Percentiles rank a stretch among this genome's conserved stretches.
phyloP scores from a whole-genome alignment of 2,888 invertebrate genomes.

The Arrhopalites spinosus region DNA sequence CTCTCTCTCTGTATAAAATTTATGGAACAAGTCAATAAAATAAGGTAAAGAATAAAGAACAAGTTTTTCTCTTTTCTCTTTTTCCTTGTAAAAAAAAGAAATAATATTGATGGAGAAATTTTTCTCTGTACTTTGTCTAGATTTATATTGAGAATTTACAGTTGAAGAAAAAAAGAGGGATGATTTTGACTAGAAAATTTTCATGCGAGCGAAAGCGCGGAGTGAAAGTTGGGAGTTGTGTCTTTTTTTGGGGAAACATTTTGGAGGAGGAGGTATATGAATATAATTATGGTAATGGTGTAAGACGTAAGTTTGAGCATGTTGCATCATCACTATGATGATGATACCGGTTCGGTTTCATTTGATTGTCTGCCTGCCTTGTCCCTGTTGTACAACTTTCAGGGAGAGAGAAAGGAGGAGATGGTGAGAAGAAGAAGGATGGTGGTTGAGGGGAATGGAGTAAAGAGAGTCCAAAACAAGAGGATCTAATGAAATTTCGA shows the following conservation, averaged over 20 bases:
- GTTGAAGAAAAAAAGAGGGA: too few relatives aligned
- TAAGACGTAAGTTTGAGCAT: conserved; percentile 38
- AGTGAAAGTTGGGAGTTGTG: not conserved
- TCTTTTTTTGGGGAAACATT: not conserved
- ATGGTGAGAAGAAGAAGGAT: not conserved
- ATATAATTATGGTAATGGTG: conserved; percentile 54
- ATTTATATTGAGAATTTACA: too few relatives aligned
- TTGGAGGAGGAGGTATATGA: conserved; percentile 37
- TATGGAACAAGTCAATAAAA: too few relatives aligned
- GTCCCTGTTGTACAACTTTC: not conserved
- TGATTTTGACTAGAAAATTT: too few relatives aligned
- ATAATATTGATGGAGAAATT: too few relatives aligned
- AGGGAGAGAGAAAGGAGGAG: not conserved
- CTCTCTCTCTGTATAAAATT: too few relatives aligned
- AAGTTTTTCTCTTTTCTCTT: too few relatives aligned
- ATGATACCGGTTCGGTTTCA: conserved; percentile 51
- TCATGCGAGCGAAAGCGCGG: too few relatives aligned
- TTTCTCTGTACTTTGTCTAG: too few relatives aligned
- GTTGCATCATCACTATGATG: conserved; percentile 32
- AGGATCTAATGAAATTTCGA: conserved; percentile 55
- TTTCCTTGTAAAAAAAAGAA: too few relatives aligned
- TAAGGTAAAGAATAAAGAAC: too few relatives aligned
- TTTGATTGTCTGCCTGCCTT: conserved; percentile 46
- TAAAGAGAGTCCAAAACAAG: conserved; percentile 45
- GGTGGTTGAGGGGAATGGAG: not conserved